Conservation (phyloP, 1,140 invertebrate genomes). For the Bombus turneri region DNA sequence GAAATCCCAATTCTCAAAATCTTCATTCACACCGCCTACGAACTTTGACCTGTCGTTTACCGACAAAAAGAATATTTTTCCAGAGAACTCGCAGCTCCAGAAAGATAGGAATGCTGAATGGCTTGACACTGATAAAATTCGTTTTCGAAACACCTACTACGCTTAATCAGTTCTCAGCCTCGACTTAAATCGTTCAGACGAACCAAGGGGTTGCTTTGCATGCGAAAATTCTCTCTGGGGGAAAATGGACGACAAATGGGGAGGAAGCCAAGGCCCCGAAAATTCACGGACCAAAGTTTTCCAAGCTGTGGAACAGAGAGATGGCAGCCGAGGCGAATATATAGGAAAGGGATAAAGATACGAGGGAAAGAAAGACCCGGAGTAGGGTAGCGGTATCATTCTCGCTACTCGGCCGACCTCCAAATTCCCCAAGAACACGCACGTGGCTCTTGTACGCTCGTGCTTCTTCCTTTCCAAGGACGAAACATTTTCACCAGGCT, state of each 20-base stretch:
- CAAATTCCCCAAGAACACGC: slow-evolving; percentile 63
- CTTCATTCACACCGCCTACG: not conserved
- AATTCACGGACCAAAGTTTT: slow-evolving; percentile 45
- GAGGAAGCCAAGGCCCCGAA: not conserved
- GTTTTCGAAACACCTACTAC: not conserved
- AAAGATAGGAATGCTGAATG: too few species aligned
- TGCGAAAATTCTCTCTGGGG: not conserved
- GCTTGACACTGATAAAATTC: not conserved
- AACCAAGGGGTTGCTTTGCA: not conserved
- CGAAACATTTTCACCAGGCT: slow-evolving; percentile 40
- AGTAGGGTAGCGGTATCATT: slow-evolving; percentile 41
- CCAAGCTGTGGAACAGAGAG: not conserved
- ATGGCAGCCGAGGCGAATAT: too few species aligned
- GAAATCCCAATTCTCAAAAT: not conserved
- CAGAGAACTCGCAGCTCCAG: not conserved
- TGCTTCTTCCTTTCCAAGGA: slow-evolving; percentile 49
- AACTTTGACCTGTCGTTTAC: not conserved
- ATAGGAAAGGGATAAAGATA: not conserved
- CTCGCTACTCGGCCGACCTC: slow-evolving; percentile 55
- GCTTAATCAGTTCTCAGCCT: not conserved
- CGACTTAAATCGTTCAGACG: not conserved
- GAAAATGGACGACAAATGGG: not conserved
- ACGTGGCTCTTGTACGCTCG: slow-evolving; percentile 49
- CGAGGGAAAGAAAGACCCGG: not conserved
- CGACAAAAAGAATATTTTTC: not conserved